Evolutionary conservation across 2,888 invertebrate species (phyloP), one percentile per base, ranked within the genome.

Genomic region (Meiosimyza platycephala): DNA sequence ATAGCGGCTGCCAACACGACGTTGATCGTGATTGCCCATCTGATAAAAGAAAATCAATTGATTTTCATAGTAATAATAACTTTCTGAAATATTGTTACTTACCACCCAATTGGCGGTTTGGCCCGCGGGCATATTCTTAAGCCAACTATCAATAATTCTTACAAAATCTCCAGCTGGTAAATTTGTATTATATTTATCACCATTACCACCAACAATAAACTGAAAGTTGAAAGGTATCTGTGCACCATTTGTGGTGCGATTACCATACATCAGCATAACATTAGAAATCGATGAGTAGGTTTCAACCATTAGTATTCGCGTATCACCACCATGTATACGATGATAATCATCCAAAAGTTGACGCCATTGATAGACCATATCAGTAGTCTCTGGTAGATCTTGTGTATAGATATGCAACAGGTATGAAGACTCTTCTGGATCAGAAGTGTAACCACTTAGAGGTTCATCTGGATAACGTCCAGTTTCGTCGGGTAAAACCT

Each of bases 1-100:
- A 81, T 91, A 91, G 1, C 93, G 89, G 3, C 90, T 89, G 1
- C 91, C 90, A 81, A 92, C 89, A 65, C 93, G 88, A 71, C 89
- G 88, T 75, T 91, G 90, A 84, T 93, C 93, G 77, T 93, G 93
- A 81, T 93, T 93, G 12, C 93, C 93, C 78, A 92, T 89, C 92
- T 92, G 59, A 18, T 76, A 71, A 1, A 16, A 12, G 40, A n/a
- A 40, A 9, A 6, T 40, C 9, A 9, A 40, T 40, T 40, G 4
- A 40, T 40, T 40, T 40, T 40, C 40, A 40, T 40, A 9, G 1
- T 40, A 9, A 9, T 40, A 40, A 40, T 7, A 9, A 7, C 2
- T 28, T 28, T 28, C 28, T 9, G 7, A 60, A 33, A 13, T 60
- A 2, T 18, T 60, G 3, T 9, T 15, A 79, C 90, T 87, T 80